Evolutionary conservation across 2,797 vertebrate species (phyloP).

Genomic region (Catostomus latipinnis): DNA sequence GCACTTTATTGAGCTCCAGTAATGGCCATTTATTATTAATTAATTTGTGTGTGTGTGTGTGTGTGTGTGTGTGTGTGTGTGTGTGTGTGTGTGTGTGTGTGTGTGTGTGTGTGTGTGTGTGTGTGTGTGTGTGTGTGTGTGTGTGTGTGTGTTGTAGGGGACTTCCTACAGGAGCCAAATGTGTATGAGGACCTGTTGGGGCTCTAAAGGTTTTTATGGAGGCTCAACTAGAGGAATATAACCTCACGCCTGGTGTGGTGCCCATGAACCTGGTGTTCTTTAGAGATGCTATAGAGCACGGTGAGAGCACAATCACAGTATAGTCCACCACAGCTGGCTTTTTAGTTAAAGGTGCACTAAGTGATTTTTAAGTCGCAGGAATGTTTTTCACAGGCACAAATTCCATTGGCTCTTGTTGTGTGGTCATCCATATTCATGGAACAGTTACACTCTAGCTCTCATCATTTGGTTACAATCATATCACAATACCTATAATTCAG

Average conservation of each 20-base stretch:
- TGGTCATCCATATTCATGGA: too few species aligned
- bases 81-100: not conserved
- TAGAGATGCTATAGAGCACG: slow-evolving; percentile 86
- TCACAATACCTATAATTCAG: slow-evolving; percentile 20
- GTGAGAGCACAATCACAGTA: slow-evolving; percentile 67
- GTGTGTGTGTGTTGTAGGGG: slow-evolving; percentile 71
- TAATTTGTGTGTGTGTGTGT: not conserved
- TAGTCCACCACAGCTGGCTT: not conserved
- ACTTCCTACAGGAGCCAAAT: slow-evolving; percentile 80
- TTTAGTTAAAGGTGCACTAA: too few species aligned
- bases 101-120: not conserved
- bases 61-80: not conserved
- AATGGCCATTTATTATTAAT: not conserved
- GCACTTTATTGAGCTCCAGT: not conserved
- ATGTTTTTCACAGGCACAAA: too few species aligned
- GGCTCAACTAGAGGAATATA: slow-evolving; percentile 83
- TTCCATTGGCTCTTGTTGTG: too few species aligned
- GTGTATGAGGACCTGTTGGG: slow-evolving; percentile 86
- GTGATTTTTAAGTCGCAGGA: too few species aligned
- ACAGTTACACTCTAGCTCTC: not conserved
- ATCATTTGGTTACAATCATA: slow-evolving; percentile 15
- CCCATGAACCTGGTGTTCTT: slow-evolving; percentile 88
- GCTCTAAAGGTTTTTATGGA: slow-evolving; percentile 84
- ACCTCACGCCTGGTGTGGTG: slow-evolving; percentile 78
- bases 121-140: slow-evolving; percentile 19